These are phyloP conservation scores for Cataglyphis altisquamis DNA, from an alignment of 2,888 invertebrate species.

Conservation along the genomic window DNA sequence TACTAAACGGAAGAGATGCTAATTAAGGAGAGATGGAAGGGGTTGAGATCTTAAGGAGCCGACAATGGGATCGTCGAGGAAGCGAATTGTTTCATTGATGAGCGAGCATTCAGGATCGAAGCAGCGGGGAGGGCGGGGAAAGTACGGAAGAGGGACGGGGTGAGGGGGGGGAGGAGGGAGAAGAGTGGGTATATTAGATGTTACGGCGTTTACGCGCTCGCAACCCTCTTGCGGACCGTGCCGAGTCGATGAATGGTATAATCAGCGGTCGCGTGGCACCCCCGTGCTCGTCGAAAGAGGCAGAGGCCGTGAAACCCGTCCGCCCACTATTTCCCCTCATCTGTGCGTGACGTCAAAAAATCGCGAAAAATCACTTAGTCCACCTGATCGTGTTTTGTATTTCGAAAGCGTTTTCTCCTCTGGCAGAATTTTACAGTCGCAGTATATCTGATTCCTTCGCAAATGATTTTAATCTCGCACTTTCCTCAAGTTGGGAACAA, in stretches of 20 bases:
- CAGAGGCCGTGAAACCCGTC: constrained; percentile 53
- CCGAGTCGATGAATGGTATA: constrained; percentile 85
- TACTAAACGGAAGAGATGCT: constrained; percentile 1
- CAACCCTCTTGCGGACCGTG: constrained; percentile 82
- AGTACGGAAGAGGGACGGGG: constrained; percentile 41
- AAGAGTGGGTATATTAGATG: constrained; percentile 63
- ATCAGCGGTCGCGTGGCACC: constrained; percentile 86
- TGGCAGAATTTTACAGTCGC: not conserved
- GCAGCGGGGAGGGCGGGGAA: constrained; percentile 50
- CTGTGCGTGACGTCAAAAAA: constrained; percentile 71
- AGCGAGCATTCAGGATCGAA: constrained; percentile 82
- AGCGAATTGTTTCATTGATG: constrained; percentile 85
- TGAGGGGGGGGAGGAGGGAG: not conserved
- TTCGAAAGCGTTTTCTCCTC: constrained; percentile 9
- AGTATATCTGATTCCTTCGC: not conserved
- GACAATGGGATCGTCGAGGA: constrained; percentile 64
- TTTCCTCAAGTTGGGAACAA: not conserved
- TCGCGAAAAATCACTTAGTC: constrained; percentile 77
- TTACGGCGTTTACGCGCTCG: constrained; percentile 83
- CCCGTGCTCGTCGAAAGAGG: constrained; percentile 70
- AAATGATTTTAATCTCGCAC: not conserved
- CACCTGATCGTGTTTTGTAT: constrained; percentile 4
- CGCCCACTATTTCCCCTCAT: constrained; percentile 77
- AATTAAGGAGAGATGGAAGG: constrained; percentile 24
- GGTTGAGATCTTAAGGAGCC: constrained; percentile 68